phyloP scores from a whole-genome alignment of 37 sponge, comb jelly and placozoan genomes.

The Agelas oroides region DNA sequence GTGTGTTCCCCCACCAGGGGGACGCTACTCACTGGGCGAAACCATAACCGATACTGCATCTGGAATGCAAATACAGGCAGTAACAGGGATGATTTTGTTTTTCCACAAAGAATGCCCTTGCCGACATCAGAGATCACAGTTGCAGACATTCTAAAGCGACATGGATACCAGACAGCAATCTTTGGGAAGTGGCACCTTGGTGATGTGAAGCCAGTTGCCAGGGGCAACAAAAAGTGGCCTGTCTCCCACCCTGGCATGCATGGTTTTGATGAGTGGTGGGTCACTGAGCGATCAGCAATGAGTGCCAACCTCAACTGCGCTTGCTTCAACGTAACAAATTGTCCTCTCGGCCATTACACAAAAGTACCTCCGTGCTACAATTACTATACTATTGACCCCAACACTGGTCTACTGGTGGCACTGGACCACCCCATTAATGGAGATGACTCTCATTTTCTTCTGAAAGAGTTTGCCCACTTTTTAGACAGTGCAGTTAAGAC shows the following conservation, averaged over 20 bases:
- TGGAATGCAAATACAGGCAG: slow-evolving; percentile 72
- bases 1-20: slow-evolving; percentile 82
- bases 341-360: slow-evolving; percentile 59
- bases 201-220: no score
- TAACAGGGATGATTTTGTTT: slow-evolving; percentile 36
- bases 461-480: slow-evolving; percentile 28
- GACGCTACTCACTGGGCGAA: slow-evolving; percentile 76
- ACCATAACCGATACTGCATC: slow-evolving; percentile 79
- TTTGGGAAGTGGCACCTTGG: slow-evolving; percentile 71
- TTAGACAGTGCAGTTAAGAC: slow-evolving; percentile 8
- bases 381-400: slow-evolving; percentile 41
- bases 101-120: slow-evolving; percentile 53
- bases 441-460: slow-evolving; percentile 71
- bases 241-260: slow-evolving; percentile 75
- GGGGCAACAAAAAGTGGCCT: slow-evolving; percentile 65
- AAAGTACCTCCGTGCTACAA: slow-evolving; percentile 50
- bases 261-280: slow-evolving; percentile 73
- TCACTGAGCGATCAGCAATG: slow-evolving; percentile 62
- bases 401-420: neutral
- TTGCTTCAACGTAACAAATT: slow-evolving; percentile 47
- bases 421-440: slow-evolving; percentile 31
- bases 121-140: slow-evolving; percentile 66
- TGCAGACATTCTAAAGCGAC: slow-evolving; percentile 50
- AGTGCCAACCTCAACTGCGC: slow-evolving; percentile 65
- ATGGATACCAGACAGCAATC: slow-evolving; percentile 54